Evolutionary conservation across 2,797 vertebrate genomes (phyloP).

Genomic region (Amazona finschi): DNA sequence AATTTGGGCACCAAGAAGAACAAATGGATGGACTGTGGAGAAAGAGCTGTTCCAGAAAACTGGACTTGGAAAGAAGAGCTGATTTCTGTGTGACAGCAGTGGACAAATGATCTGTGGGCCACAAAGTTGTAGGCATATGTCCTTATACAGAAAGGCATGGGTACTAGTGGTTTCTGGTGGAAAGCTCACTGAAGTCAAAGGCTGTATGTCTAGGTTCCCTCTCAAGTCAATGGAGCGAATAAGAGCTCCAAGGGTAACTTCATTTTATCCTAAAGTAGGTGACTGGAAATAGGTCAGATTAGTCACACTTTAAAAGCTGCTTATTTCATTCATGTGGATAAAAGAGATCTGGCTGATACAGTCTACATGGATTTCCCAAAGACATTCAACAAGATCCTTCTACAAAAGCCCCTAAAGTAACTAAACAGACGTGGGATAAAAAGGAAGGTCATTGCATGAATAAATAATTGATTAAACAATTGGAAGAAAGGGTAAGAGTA

Average conservation of each 20-base stretch:
- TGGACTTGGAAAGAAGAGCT: background rate
- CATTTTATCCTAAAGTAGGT: background rate
- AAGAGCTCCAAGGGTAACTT: background rate
- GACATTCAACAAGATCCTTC: background rate
- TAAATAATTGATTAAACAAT: constrained; percentile 37
- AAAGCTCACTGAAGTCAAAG: background rate
- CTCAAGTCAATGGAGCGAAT: background rate
- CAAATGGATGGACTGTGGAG: background rate
- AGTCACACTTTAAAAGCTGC: background rate
- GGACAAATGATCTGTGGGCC: background rate
- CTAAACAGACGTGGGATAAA: background rate
- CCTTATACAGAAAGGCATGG: background rate
- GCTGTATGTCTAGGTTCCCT: background rate
- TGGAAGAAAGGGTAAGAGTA: constrained; percentile 11
- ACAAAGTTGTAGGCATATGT: background rate
- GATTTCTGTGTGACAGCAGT: background rate
- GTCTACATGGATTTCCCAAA: background rate
- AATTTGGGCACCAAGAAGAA: background rate
- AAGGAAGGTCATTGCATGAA: constrained; percentile 11
- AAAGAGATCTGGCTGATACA: background rate
- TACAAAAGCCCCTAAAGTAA: background rate
- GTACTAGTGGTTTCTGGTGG: background rate
- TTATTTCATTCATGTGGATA: background rate
- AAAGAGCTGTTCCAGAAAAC: background rate
- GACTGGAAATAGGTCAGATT: constrained; percentile 20